phyloP scores from a whole-genome alignment of 2,888 invertebrate species.

The Drosophila infuscata region DNA sequence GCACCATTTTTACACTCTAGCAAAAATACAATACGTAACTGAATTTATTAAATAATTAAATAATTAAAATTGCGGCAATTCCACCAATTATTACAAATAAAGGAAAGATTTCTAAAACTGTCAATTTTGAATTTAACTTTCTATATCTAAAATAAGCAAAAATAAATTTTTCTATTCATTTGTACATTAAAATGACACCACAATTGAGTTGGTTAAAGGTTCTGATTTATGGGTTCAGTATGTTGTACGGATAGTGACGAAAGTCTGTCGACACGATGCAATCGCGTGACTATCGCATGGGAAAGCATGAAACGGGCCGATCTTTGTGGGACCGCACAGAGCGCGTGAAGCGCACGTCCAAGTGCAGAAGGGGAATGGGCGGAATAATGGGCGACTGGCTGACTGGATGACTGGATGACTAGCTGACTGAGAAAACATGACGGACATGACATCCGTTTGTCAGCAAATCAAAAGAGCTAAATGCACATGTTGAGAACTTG shows the following conservation, averaged over 20 bases:
- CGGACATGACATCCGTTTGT: slow-evolving; percentile 65
- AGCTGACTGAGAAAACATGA: slow-evolving; percentile 50
- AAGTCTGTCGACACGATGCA: slow-evolving; percentile 20
- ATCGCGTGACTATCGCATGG: slow-evolving; percentile 44
- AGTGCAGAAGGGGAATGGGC: slow-evolving; percentile 14
- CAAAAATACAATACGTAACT: not conserved
- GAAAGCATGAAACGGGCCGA: slow-evolving; percentile 2
- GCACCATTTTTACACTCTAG: not conserved
- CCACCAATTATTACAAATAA: not conserved
- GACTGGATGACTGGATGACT: slow-evolving; percentile 17
- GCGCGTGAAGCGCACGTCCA: slow-evolving; percentile 64
- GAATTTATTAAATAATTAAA: not conserved
- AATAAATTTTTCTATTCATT: not conserved
- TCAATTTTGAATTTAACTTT: not conserved
- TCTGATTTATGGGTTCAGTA: not conserved
- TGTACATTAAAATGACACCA: accelerated
- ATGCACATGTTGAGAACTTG: slow-evolving; percentile 17
- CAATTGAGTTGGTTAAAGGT: not conserved
- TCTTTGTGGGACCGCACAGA: slow-evolving; percentile 56
- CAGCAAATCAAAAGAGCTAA: slow-evolving; percentile 42
- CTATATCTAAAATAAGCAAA: not conserved
- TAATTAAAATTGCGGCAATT: not conserved
- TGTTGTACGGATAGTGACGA: not conserved
- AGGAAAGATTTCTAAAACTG: no score
- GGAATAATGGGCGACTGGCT: not conserved